Evolutionary conservation across 2,888 invertebrate genomes (phyloP).

Genomic region (Periphyllus acericola): DNA sequence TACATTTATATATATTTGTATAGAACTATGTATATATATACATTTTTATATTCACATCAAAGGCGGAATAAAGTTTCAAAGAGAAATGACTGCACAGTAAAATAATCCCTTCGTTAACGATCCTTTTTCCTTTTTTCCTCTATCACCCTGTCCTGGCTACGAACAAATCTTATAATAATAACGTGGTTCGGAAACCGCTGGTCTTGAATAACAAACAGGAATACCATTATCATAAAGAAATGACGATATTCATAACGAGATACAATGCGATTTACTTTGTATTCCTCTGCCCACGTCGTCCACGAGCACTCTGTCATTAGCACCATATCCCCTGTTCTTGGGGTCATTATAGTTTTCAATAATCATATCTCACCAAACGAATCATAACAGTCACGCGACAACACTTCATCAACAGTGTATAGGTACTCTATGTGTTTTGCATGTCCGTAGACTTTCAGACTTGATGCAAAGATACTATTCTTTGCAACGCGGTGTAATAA

Average conservation of each 20-base stretch:
- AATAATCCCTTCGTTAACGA: slow-evolving; percentile 62
- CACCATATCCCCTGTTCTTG: neutral
- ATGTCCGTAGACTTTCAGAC: no score
- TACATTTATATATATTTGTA: no score
- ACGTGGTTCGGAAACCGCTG: slow-evolving; percentile 59
- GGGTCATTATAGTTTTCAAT: slow-evolving; percentile 53
- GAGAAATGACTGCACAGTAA: slow-evolving; percentile 59
- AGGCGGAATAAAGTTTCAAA: slow-evolving; percentile 62
- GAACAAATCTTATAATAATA: slow-evolving; percentile 62
- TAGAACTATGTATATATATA: slow-evolving; percentile 51
- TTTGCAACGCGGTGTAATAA: no score
- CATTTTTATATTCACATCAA: slow-evolving; percentile 61
- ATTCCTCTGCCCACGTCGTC: slow-evolving; percentile 19
- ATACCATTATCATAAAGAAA: slow-evolving; percentile 61
- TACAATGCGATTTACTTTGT: slow-evolving; percentile 60
- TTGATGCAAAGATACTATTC: no score
- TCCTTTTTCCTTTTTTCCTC: slow-evolving; percentile 49
- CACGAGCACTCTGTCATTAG: slow-evolving; percentile 43
- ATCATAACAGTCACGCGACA: neutral
- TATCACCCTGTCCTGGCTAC: neutral
- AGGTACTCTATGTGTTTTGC: no score
- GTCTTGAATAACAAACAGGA: slow-evolving; percentile 62
- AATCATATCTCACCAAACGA: slow-evolving; percentile 33
- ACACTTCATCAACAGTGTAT: neutral
- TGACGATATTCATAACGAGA: slow-evolving; percentile 61